Conservation (phyloP, 1,140 invertebrate genomes). For the Amphibalanus amphitrite region DNA sequence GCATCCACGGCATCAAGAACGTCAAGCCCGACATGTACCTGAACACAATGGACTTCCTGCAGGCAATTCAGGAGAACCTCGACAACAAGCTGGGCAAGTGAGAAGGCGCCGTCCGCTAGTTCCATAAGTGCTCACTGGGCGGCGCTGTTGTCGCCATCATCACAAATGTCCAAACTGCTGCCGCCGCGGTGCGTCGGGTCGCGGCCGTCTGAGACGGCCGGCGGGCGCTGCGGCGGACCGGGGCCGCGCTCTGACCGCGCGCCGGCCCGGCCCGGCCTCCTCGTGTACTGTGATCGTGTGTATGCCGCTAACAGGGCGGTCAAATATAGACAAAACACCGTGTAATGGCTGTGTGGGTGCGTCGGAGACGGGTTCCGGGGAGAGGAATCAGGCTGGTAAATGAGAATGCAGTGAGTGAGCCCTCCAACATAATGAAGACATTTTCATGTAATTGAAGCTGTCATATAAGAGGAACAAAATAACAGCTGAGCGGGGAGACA, state of each 20-base stretch:
- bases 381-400: too few species aligned
- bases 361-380: too few species aligned
- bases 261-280: too few species aligned
- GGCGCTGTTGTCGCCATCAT: background rate
- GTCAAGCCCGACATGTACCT: constrained; percentile 75
- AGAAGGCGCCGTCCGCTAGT: background rate
- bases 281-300: background rate
- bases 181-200: too few species aligned
- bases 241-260: too few species aligned
- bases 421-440: too few species aligned
- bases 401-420: too few species aligned
- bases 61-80: constrained; percentile 87
- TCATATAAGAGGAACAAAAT: too few species aligned
- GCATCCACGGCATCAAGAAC: constrained; percentile 55
- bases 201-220: too few species aligned
- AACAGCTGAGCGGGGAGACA: too few species aligned
- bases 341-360: too few species aligned
- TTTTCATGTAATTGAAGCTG: too few species aligned
- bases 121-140: background rate
- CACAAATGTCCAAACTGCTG: background rate
- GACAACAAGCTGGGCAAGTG: constrained; percentile 39
- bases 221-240: background rate
- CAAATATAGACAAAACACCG: background rate
- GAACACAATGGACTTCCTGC: constrained; percentile 94
- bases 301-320: background rate